A percentile compares a stretch with the other conserved stretches of the same genome.
These are phyloP conservation scores for Smittia aterrima DNA, from an alignment of 2,888 invertebrate species.

Conservation along the genomic window DNA sequence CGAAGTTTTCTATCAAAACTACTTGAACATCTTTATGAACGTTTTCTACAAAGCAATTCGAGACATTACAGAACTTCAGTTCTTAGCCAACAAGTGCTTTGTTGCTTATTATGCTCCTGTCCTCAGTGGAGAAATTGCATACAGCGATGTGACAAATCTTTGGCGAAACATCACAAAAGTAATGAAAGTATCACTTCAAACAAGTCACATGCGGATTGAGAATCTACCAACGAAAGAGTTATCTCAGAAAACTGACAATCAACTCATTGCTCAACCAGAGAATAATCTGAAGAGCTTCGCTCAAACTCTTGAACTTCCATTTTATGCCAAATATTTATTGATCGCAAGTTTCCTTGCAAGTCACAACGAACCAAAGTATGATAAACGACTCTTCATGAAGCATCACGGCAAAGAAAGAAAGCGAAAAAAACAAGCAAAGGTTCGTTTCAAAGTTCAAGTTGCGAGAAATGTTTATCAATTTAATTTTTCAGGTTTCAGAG, in stretches of 20 bases:
- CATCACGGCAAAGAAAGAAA: constrained; percentile 71
- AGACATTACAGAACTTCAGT: constrained; percentile 77
- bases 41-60: constrained; percentile 82
- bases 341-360: constrained; percentile 91
- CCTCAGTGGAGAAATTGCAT: constrained; percentile 61
- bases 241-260: neutral
- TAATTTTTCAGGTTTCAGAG: constrained; percentile 52
- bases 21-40: constrained; percentile 77
- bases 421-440: constrained; percentile 61
- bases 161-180: constrained; percentile 79
- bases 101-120: constrained; percentile 77
- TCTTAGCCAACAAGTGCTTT: constrained; percentile 76
- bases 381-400: constrained; percentile 83
- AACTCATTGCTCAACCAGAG: neutral
- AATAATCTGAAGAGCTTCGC: constrained; percentile 56
- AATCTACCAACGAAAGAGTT: constrained; percentile 9
- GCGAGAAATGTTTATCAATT: too few species aligned
- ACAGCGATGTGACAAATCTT: constrained; percentile 65
- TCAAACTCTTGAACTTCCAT: constrained; percentile 76
- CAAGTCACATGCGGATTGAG: constrained; percentile 71
- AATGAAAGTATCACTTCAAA: constrained; percentile 70
- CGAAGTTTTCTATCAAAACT: constrained; percentile 68
- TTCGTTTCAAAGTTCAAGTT: too few species aligned
- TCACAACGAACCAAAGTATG: constrained; percentile 85
- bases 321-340: constrained; percentile 83